A percentile compares a stretch with the other conserved stretches of the same genome.
Evolutionary conservation across 2,888 invertebrate genomes (phyloP).

Genomic region (Plagiodera versicolora): DNA sequence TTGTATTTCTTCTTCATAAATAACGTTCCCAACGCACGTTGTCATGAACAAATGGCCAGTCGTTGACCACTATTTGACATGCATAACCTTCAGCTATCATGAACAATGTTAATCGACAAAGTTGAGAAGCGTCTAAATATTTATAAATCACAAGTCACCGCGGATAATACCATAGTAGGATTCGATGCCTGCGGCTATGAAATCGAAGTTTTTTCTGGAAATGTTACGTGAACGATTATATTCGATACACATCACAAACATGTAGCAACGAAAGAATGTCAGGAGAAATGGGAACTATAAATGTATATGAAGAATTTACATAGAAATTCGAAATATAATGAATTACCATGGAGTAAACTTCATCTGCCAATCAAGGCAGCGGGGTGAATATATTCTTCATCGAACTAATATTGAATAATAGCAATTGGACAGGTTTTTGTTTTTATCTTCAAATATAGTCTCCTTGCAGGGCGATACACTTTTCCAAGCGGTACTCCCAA

Average conservation of each 20-base stretch:
- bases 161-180: neutral
- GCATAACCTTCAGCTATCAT: slow-evolving; percentile 14
- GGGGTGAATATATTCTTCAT: too few species aligned
- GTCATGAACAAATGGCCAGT: slow-evolving; percentile 8
- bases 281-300: neutral
- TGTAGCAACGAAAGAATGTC: neutral
- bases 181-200: neutral
- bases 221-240: neutral
- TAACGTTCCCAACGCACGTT: neutral
- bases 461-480: too few species aligned
- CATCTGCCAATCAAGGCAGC: too few species aligned
- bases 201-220: neutral
- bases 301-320: neutral
- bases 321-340: too few species aligned
- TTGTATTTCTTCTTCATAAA: neutral
- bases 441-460: too few species aligned
- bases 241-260: neutral
- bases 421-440: too few species aligned
- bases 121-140: slow-evolving; percentile 10
- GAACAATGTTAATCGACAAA: neutral
- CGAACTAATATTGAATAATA: too few species aligned
- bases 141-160: slow-evolving; percentile 9
- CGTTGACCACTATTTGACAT: slow-evolving; percentile 8
- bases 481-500: too few species aligned
- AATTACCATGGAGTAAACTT: too few species aligned